Conservation (phyloP, 2,888 invertebrate genomes). For the Philereme transversata region DNA sequence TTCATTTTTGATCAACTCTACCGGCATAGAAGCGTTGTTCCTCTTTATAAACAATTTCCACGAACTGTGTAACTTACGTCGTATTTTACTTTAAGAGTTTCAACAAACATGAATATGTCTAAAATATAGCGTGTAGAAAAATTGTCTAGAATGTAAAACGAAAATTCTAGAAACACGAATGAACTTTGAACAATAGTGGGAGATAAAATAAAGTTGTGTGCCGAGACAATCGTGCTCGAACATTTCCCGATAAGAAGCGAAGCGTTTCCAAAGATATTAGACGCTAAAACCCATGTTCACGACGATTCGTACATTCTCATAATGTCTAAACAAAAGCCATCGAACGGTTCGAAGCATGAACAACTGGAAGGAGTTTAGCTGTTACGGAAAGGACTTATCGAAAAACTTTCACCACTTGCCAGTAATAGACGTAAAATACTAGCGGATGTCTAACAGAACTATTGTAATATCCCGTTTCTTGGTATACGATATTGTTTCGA, state of each 20-base stretch:
- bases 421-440: conserved; percentile 34
- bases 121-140: conserved; percentile 1
- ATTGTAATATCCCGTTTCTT: conserved; percentile 35
- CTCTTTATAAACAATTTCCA: conserved; percentile 1
- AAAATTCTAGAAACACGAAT: conserved; percentile 14
- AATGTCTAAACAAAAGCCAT: conserved; percentile 72
- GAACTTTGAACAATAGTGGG: conserved; percentile 34
- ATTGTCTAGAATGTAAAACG: conserved; percentile 6
- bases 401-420: conserved; percentile 57
- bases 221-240: conserved; percentile 45
- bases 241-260: conserved; percentile 57
- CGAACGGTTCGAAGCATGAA: conserved; percentile 54
- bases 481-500: conserved; percentile 38
- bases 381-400: conserved; percentile 59
- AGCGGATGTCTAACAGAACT: conserved; percentile 32
- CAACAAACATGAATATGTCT: conserved; percentile 12
- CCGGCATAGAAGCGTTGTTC: not conserved
- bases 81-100: not conserved
- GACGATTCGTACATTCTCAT: conserved; percentile 65
- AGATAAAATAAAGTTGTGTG: conserved; percentile 38
- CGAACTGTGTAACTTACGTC: not conserved
- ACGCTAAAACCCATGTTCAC: conserved; percentile 60
- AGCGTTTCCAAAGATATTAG: conserved; percentile 52
- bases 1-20: not conserved
- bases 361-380: conserved; percentile 47